Percentiles rank a stretch among this genome's conserved stretches.
These are phyloP conservation scores for Hiodon alosoides DNA, from an alignment of 2,113 vertebrate species.

Conservation along the genomic window DNA sequence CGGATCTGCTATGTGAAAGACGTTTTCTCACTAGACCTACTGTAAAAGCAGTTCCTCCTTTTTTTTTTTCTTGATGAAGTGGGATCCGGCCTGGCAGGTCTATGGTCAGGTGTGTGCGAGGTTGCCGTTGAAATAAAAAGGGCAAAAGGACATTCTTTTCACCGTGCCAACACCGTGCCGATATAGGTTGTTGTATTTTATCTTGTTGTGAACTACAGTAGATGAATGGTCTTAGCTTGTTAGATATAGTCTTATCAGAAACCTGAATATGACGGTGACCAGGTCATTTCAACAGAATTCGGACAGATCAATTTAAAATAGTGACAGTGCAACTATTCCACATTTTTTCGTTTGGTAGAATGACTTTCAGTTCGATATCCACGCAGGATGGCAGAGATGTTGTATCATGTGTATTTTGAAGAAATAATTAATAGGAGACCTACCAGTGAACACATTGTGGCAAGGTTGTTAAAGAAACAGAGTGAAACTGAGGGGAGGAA, in stretches of 20 bases:
- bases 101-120: neutral
- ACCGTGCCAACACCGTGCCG: neutral
- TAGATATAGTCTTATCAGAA: constrained; percentile 3
- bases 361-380: constrained; percentile 5
- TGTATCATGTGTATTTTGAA: neutral
- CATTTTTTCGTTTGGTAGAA: neutral
- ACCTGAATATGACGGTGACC: neutral
- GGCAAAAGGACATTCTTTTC: neutral
- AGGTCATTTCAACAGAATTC: constrained; percentile 6
- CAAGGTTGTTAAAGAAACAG: constrained; percentile 18
- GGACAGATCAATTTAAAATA: neutral
- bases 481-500: neutral
- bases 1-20: constrained; percentile 9
- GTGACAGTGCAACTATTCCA: neutral
- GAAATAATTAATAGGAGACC: constrained; percentile 11
- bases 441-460: constrained; percentile 13
- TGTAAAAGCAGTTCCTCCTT: constrained; percentile 1
- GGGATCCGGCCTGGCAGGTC: neutral
- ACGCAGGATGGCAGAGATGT: constrained; percentile 6
- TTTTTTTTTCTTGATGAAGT: constrained; percentile 3
- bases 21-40: neutral
- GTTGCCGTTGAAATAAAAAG: neutral
- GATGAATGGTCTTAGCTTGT: neutral
- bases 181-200: neutral
- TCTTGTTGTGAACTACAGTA: neutral